Base-by-base conservation (phyloP, 2,113 vertebrate species). In the Hemicordylus capensis region DNA sequence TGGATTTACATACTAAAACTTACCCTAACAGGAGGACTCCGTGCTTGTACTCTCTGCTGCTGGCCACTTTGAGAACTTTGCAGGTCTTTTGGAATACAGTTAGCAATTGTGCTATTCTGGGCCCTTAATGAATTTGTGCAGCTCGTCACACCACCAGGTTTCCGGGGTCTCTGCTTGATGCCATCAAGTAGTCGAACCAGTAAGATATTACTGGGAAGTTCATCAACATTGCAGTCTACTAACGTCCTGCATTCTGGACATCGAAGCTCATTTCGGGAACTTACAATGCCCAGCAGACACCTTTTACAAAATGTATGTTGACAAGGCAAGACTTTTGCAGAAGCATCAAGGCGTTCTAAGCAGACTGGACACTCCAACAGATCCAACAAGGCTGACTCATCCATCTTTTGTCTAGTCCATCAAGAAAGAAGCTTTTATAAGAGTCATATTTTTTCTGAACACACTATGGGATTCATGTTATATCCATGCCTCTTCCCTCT, bases 261-360 rank as follows among this genome's bases (percentile, higher is more conserved):
- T 39, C 98, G 96, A 86, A 99, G 96, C 94, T 99, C 99, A 0
- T 97, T 98, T 0, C 99, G 97, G 11, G 98, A 99, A 74, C 97
- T 98, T 28, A 99, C 96, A 19, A 99, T 99, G 81, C 98, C 97
- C 89, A 98, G 97, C 92, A 99, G 96, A 92, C 99, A 99, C 14
- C 98, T 96, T 26, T 99, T 98, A 92, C 99, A 99, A 90, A 99
- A 99, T 0, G 99, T 99, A 93, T 99, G 99, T 80, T 99, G 99
- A 95, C 99, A 99, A 70, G 98, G 98, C 87, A 99, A 96, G 79
- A 99, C 99, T 93, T 99, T 99, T 0, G 98, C 98, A 2, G 98
- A 97, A 85, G 98, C 98, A 63, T 99, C 99, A 37, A 99, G 97
- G 37, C 99, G 98, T 94, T 99, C 99, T 63, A 99, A 95, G 92